These are phyloP conservation scores for Drosophila tropicalis DNA, from an alignment of 1,140 invertebrate species.

Conservation along the genomic window DNA sequence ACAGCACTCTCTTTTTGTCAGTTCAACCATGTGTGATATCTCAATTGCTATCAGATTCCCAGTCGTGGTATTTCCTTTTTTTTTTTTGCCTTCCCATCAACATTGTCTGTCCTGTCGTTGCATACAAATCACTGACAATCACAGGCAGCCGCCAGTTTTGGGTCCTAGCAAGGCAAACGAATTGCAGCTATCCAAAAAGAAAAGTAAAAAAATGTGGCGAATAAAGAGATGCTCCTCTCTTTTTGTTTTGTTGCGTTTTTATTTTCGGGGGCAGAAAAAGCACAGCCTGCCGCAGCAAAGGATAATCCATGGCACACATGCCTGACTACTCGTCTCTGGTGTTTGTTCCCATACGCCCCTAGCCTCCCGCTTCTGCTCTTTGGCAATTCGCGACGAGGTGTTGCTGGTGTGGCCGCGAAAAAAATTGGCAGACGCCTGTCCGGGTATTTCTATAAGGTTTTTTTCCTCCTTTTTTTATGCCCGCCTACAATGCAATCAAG, in stretches of 20 bases:
- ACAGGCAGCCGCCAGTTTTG: conserved; percentile 42
- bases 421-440: conserved; percentile 51
- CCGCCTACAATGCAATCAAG: conserved; percentile 71
- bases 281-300: neutral
- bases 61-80: neutral
- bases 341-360: neutral
- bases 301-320: conserved; percentile 24
- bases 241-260: neutral
- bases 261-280: conserved; percentile 47
- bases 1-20: neutral
- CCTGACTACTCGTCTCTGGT: neutral
- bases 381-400: conserved; percentile 41
- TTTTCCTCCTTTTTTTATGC: conserved; percentile 33
- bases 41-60: conserved; percentile 24
- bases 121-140: conserved; percentile 75
- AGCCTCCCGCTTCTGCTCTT: neutral
- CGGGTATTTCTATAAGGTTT: conserved; percentile 41
- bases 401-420: conserved; percentile 52
- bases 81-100: conserved; percentile 11
- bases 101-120: conserved; percentile 17
- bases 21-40: neutral
- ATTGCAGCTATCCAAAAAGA: conserved; percentile 20
- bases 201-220: conserved; percentile 25
- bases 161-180: conserved; percentile 40
- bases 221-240: conserved; percentile 17